Base-by-base conservation (phyloP, 2,888 invertebrate genomes). In the Fissipunctia ypsillon region DNA sequence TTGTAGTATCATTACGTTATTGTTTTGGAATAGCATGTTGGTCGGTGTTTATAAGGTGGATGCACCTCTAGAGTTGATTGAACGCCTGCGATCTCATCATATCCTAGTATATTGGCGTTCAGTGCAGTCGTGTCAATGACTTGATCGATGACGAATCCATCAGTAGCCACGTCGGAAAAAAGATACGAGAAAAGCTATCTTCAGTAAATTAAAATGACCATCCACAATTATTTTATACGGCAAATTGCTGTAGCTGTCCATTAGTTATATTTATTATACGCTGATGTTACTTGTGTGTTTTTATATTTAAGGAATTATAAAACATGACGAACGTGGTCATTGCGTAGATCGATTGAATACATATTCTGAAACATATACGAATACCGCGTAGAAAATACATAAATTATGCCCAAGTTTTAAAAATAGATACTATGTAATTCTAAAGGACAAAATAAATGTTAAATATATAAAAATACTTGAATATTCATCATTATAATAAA, bases 121-220 rank as follows among this genome's bases (percentile, higher is more conserved):
- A 88, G 88, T 95, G 95, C 94, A 95, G 90, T 89, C 89, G 92
- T 95, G 95, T 95, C 95, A 95, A 93, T 95, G 95, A 95, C 95
- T 94, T 93, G 93, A 93, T 90, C 91, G 93, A 94, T 94, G 94
- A 94, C 94, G 94, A 95, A 94, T 94, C 77, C 66, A 70, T 76
- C 91, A 83, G 84, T 77, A 81, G 80, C 82, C 70, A 84, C 61
- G 76, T 66, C 64, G 80, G 78, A 79, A 88, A 87, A 88, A 86
- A 88, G 80, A 81, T 65, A 83, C 57, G 57, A 84, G 78, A 77
- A 84, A 84, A 85, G 74, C 70, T 81, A 84, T 80, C 81, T 80
- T 76, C 69, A 79, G 68, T 70, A 76, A 78, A 80, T 81, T 81
- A 80, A 81, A 84, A 80, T 76, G 54, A 67, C 73, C 65, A 79